Evolutionary conservation across 2,888 invertebrate species (phyloP).

Genomic region (Poecilobothrus nobilitatus): DNA sequence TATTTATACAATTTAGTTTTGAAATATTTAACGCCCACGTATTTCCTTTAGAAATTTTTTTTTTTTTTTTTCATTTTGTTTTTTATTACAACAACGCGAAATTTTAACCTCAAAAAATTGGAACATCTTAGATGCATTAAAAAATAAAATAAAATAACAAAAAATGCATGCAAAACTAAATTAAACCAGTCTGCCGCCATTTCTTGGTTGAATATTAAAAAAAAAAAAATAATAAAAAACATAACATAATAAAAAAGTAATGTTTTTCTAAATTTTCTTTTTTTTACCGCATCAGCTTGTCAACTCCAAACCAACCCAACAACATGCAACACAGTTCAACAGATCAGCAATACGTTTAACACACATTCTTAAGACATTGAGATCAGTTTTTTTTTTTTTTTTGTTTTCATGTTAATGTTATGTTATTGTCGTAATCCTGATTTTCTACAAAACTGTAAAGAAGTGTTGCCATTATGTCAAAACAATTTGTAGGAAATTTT

Average conservation of each 20-base stretch:
- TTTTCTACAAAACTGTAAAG: no score
- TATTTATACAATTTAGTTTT: not conserved
- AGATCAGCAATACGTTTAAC: not conserved
- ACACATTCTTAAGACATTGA: not conserved
- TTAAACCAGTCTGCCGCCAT: not conserved
- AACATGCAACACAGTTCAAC: not conserved
- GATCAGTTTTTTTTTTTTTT: no score
- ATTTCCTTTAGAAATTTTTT: not conserved
- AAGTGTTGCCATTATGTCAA: no score
- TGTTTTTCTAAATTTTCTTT: no score
- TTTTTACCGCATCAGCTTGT: not conserved
- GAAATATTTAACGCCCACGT: not conserved
- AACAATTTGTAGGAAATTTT: no score
- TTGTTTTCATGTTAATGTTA: no score
- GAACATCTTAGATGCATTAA: not conserved
- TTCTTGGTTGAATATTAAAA: not conserved
- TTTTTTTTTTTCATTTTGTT: not conserved
- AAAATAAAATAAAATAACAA: not conserved
- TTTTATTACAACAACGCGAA: not conserved
- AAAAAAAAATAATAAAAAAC: no score
- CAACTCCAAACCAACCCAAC: not conserved
- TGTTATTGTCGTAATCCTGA: no score
- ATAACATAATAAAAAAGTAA: no score
- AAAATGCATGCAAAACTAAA: not conserved
- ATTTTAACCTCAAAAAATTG: slow-evolving; percentile 4